Percentiles rank a stretch among this genome's conserved stretches.
These are phyloP conservation scores for Polyploca ridens DNA, from an alignment of 2,888 invertebrate genomes.

Conservation along the genomic window DNA sequence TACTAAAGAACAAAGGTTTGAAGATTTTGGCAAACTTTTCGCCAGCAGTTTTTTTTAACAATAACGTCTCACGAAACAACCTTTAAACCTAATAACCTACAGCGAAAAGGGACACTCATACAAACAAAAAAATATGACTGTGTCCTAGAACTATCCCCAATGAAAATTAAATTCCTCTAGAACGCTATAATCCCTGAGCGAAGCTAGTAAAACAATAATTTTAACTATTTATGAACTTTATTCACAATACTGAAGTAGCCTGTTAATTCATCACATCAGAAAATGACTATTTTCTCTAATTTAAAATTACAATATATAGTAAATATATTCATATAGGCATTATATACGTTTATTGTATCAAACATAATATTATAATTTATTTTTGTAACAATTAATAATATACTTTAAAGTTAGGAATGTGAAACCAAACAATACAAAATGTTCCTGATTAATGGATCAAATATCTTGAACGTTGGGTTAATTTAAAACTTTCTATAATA, in stretches of 20 bases:
- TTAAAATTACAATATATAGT: conserved; percentile 31
- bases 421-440: conserved; percentile 6
- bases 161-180: no score
- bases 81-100: no score
- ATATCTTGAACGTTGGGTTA: not conserved
- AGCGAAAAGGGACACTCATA: no score
- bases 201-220: conserved; percentile 24
- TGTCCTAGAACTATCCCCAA: no score
- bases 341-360: conserved; percentile 26
- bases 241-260: conserved; percentile 70
- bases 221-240: conserved; percentile 54
- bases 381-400: not conserved
- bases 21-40: no score
- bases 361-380: conserved; percentile 3
- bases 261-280: conserved; percentile 33
- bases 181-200: no score
- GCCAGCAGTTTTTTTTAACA: no score
- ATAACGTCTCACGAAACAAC: no score
- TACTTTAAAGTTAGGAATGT: not conserved
- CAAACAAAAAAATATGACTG: no score
- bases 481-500: not conserved
- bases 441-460: not conserved
- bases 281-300: conserved; percentile 43
- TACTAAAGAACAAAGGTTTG: no score
- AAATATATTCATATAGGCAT: conserved; percentile 28